These are phyloP conservation scores for Chaenocephalus aceratus DNA, from an alignment of 2,113 vertebrate genomes.

Conservation along the genomic window DNA sequence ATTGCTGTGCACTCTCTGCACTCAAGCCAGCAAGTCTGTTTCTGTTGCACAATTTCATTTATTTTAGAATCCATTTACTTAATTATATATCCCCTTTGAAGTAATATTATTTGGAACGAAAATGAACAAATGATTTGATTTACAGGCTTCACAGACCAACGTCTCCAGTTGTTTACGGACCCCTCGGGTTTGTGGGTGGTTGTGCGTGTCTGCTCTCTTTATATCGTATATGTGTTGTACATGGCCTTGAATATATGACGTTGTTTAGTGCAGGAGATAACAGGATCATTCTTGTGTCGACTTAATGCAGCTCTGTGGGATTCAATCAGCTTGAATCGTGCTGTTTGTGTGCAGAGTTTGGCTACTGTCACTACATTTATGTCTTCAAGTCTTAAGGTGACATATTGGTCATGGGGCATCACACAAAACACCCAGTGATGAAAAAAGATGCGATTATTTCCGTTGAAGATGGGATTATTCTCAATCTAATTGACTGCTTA, in stretches of 20 bases:
- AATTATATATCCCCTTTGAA: conserved; percentile 61
- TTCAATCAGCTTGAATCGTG: conserved; percentile 41
- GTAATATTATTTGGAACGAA: conserved; percentile 62
- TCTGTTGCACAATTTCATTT: conserved; percentile 51
- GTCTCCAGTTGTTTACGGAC: conserved; percentile 34
- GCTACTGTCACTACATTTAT: conserved; percentile 14
- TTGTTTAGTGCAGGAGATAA: conserved; percentile 42
- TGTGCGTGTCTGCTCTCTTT: conserved; percentile 14
- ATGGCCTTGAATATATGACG: conserved; percentile 34
- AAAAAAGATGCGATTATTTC: conserved; percentile 44
- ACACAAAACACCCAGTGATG: conserved; percentile 30
- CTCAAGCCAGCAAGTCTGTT: conserved; percentile 24
- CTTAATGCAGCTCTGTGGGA: conserved; percentile 51
- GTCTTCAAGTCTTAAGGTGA: conserved; percentile 29
- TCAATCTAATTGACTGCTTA: conserved; percentile 50
- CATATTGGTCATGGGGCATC: conserved; percentile 34
- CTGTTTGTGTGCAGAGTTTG: conserved; percentile 39
- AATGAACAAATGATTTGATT: conserved; percentile 71
- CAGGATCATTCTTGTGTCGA: conserved; percentile 41
- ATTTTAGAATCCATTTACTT: conserved; percentile 65
- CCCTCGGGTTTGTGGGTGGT: conserved; percentile 17
- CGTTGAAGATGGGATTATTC: conserved; percentile 53
- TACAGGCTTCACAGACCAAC: conserved; percentile 50
- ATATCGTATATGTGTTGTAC: conserved; percentile 16
- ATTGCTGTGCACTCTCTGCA: conserved; percentile 15